Evolutionary conservation across 2,888 invertebrate species (phyloP).

Genomic region (Hymenopus coronatus): DNA sequence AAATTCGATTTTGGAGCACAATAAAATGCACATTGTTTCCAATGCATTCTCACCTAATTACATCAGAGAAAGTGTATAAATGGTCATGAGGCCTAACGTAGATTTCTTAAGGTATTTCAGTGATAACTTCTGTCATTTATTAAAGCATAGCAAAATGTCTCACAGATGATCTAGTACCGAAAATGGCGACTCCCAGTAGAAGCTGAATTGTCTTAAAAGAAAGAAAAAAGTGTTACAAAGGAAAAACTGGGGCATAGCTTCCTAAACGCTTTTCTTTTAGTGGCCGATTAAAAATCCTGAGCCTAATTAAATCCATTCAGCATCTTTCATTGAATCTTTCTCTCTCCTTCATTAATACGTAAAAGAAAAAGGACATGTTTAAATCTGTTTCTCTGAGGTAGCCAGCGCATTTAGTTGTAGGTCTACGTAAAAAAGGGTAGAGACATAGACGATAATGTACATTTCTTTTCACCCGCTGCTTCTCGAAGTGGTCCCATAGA

Average conservation of each 20-base stretch:
- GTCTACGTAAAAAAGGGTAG: not conserved
- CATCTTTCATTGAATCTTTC: not conserved
- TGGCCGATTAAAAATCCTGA: not conserved
- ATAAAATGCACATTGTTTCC: no score
- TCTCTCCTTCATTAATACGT: not conserved
- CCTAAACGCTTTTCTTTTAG: not conserved
- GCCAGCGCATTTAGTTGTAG: not conserved
- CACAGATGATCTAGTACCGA: not conserved
- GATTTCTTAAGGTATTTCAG: no score
- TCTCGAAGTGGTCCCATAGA: not conserved
- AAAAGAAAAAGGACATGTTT: not conserved
- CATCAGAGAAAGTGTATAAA: no score
- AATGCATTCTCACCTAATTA: no score
- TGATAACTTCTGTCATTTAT: no score
- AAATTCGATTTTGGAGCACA: no score
- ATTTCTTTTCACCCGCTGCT: not conserved
- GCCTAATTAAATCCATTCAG: not conserved
- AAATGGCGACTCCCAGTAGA: not conserved
- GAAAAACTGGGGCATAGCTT: not conserved
- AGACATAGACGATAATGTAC: not conserved
- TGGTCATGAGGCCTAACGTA: no score
- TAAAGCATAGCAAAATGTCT: not conserved
- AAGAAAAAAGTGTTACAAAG: not conserved
- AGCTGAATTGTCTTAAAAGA: not conserved
- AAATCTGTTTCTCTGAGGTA: not conserved